These are phyloP conservation scores for Phalloptychus januarius DNA, from an alignment of 2,797 vertebrate species.

Conservation along the genomic window DNA sequence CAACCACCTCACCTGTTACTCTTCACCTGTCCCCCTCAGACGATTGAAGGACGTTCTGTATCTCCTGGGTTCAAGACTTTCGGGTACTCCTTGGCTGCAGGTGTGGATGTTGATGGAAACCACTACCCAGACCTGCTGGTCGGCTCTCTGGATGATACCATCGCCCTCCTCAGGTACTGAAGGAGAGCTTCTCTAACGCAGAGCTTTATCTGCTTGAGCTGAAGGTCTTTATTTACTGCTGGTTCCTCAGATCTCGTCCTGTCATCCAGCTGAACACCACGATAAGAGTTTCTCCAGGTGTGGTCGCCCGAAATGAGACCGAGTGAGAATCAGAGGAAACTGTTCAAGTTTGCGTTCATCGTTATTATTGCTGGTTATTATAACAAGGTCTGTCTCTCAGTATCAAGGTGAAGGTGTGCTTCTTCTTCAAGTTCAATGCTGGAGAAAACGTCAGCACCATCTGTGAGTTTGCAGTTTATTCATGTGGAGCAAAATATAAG, in stretches of 20 bases:
- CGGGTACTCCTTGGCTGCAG: conserved; percentile 89
- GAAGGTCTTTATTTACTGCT: not conserved
- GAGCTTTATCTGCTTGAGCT: not conserved
- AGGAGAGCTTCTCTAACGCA: not conserved
- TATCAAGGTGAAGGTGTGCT: conserved; percentile 86
- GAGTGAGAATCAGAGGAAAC: conserved; percentile 55
- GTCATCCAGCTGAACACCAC: conserved; percentile 86
- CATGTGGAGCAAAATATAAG: too few relatives aligned
- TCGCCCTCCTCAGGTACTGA: conserved; percentile 87
- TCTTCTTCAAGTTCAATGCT: conserved; percentile 86
- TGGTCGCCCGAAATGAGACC: conserved; percentile 81
- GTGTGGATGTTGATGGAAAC: conserved; percentile 88
- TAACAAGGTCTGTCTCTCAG: conserved; percentile 64
- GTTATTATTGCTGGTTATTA: not conserved
- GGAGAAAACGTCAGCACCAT: conserved; percentile 80
- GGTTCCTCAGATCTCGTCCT: conserved; percentile 83
- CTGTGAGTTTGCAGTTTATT: conserved; percentile 79
- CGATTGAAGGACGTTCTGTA: conserved; percentile 83
- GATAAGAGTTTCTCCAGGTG: conserved; percentile 80
- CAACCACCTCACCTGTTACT: not conserved
- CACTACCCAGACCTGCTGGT: conserved; percentile 90
- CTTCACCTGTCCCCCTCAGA: conserved; percentile 64
- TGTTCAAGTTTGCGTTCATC: conserved; percentile 1
- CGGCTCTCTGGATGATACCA: conserved; percentile 85
- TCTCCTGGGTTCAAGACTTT: conserved; percentile 82